Base-by-base conservation (phyloP, 2,113 vertebrate genomes). In the Eulemur rufifrons region DNA sequence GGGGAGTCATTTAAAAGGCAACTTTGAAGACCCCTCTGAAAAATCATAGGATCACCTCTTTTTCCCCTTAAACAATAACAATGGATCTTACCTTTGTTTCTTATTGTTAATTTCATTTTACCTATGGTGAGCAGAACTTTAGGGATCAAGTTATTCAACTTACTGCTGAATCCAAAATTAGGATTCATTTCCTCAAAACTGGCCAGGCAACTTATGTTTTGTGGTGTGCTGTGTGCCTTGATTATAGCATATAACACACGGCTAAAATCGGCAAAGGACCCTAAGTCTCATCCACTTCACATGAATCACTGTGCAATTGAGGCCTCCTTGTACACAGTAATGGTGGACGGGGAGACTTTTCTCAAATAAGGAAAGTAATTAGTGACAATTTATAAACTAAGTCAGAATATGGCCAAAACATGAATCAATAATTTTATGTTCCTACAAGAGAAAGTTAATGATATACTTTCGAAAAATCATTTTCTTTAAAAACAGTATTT, bases 221-320 rank as follows among this genome's bases (percentile, higher is more conserved):
- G 29, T 2, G 64, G 27, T 39, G 6, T n/a, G 23, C 56, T 32
- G 9, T 52, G 34, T 77, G 21, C 17, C 68, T 59, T 29, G 3
- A 23, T 68, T 18, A 69, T 1, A 64, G 37, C 37, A 6, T 12
- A 27, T 23, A 29, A 66, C 27, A 56, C 10, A 11, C 17, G n/a
- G 25, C 23, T 15, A 71, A 14, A 63, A 15, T 10, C 0, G 0
- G 50, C 2, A n/a, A 27, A 84, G 27, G 0, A 0, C 3, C 12
- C 15, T 4, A 29, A 89, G 25, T 82, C 15, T 32, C 21, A 81
- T 71, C 42, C 14, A 8, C 8, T 6, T 37, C 18, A n/a, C 5
- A 1, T 0, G 6, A 39, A 29, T 42, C 4, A n/a, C 10, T 8
- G 1, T 3, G 20, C 8, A 15, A 9, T 6, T 3, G 18, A 61